A percentile compares a stretch with the other conserved stretches of the same genome.
phyloP scores from a whole-genome alignment of 2,888 invertebrate species.

The Spisula solida region DNA sequence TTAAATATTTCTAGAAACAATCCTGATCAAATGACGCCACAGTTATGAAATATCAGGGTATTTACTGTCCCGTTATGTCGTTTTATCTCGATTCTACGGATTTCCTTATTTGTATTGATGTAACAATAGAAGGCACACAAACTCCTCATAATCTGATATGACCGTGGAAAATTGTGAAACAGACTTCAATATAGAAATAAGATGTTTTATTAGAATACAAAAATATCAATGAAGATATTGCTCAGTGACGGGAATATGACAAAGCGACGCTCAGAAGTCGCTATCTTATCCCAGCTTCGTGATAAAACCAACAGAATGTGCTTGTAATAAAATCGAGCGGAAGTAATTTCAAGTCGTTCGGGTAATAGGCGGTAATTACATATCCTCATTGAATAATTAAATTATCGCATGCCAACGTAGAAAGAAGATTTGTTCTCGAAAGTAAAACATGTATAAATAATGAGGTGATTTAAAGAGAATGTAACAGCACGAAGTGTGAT shows the following conservation, averaged over 20 bases:
- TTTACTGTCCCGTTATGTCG: conserved; percentile 27
- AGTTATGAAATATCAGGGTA: conserved; percentile 10
- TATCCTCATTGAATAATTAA: background rate
- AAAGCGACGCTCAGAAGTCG: background rate
- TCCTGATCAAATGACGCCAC: conserved; percentile 25
- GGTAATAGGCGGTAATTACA: background rate
- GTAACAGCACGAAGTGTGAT: background rate
- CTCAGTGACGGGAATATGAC: background rate
- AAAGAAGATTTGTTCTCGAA: background rate
- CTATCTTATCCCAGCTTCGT: background rate
- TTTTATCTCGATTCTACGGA: background rate
- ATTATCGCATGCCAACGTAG: background rate
- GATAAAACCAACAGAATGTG: background rate
- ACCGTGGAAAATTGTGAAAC: conserved; percentile 14
- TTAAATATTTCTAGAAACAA: conserved; percentile 1
- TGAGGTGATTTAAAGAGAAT: background rate
- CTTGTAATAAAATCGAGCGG: background rate
- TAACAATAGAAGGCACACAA: conserved; percentile 8
- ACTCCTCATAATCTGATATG: conserved; percentile 31
- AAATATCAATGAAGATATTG: background rate
- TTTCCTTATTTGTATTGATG: background rate
- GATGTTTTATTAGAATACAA: conserved; percentile 22
- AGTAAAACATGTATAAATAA: conserved; percentile 2
- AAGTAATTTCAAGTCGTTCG: background rate
- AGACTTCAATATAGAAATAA: conserved; percentile 28